Evolutionary conservation across 2,797 vertebrate species (phyloP), one percentile per base, ranked within the genome.

Genomic region (Halcyon chelicuti): DNA sequence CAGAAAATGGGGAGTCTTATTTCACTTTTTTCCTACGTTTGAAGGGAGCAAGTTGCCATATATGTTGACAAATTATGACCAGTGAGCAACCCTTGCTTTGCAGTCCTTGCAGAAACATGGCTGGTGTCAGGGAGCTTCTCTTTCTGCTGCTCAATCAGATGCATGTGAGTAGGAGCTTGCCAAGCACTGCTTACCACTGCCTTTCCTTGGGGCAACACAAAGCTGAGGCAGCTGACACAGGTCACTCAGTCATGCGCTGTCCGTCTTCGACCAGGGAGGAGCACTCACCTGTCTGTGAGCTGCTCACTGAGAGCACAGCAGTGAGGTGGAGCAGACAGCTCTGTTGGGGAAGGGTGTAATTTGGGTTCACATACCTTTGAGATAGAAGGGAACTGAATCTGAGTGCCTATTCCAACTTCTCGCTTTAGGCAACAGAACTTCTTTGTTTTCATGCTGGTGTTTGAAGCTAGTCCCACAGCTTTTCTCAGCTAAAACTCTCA

Each of bases 1-100:
- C 2, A 5, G 33, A 73, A 77, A 51, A 20, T 0, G 0, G 5
- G 13, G 3, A 57, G 35, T 31, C 2, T 37, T 26, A 9, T 62
- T 73, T 68, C 26, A 4, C 19, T 78, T 77, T 7, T 65, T 81
- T 33, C 21, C 60, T 67, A 0, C n/a, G 14, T 72, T 62, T 61
- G 82, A 67, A 67, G 25, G 42, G 29, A 74, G 67, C n/a, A 25
- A 4, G 21, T 74, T 74, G 39, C 46, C n/a, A 55, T 55, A 9
- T 70, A 12, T n/a, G 14, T 70, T 46, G 37, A 37, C n/a, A 40
- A 40, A 40, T 39, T 39, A 21, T 25, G 67, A 22, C 44, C 35
- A 70, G 46, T 0, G 0, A 25, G 20, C 19, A 46, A 5, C 12
- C 16, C 26, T 51, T 67, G 26, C 61, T 54, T 54, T 58, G 26